Evolutionary conservation across 37 sponge, comb jelly and placozoan genomes (phyloP), one percentile per base, ranked within the genome.

Genomic region (Bolinopsis microptera): DNA sequence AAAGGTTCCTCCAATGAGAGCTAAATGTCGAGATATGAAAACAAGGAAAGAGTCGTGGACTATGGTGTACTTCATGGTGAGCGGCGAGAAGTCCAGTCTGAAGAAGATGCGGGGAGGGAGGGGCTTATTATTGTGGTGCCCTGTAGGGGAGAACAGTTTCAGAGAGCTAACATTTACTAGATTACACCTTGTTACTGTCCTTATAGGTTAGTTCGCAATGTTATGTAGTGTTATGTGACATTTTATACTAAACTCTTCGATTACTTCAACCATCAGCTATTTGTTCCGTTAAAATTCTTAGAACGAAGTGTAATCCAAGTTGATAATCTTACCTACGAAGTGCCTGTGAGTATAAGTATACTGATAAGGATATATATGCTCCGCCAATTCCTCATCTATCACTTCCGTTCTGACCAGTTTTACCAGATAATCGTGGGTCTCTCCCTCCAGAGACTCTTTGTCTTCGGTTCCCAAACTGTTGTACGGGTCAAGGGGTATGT

Each of bases 381-480:
- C 18, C 5, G 21, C 75, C 26, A 5, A 5, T 23, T 72, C 75
- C n/a, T 24, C n/a, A 21, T 72, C 75, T 72, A 5, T n/a, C 2
- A 72, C 26, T n/a, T 72, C 75, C 75, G 75, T 72, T n/a, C 31
- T 72, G 26, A 72, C 75, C 26, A 72, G 26, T 21, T 72, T 72
- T 28, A 72, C 75, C 75, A 72, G 75, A n/a, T 72, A 72, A n/a
- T 72, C 75, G 31, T 72, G 75, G 18, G 75, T 72, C 26, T 72
- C 31, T n/a, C 75, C 75, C 75, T 72, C 75, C 22, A 18, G 13
- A 5, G 61, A 48, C 61, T 48, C 61, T 13, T 48, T 48, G 5
- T 5, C 61, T 48, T 48, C 61, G 9, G 61, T 48, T 48, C 61
- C 61, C 5, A 48, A 48, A 5, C 5, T 5, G 61, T 48, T 48